These are phyloP conservation scores for Cyclopterus lumpus DNA, from an alignment of 2,797 vertebrate genomes.

Conservation along the genomic window DNA sequence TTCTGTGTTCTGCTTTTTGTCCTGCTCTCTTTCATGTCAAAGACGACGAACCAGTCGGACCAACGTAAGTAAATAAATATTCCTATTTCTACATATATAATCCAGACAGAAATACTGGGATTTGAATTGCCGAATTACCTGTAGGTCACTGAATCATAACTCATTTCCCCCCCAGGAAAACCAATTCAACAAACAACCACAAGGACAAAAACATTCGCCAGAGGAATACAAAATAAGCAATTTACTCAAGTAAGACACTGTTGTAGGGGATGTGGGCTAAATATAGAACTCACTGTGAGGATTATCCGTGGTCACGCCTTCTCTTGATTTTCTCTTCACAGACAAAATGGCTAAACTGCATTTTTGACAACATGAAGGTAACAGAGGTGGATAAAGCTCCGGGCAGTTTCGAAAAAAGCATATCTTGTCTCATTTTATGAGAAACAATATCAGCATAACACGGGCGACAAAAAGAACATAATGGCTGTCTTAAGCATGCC, in stretches of 20 bases:
- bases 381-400: conserved; percentile 73
- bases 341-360: conserved; percentile 79
- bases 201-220: conserved; percentile 99
- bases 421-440: conserved; percentile 84
- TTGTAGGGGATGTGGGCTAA: conserved; percentile 54
- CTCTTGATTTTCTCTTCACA: conserved; percentile 74
- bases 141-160: conserved; percentile 41
- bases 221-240: conserved; percentile 96
- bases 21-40: conserved; percentile 54
- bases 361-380: conserved; percentile 79
- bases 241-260: conserved; percentile 73
- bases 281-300: conserved; percentile 61
- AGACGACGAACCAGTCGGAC: conserved; percentile 97
- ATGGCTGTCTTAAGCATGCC: conserved; percentile 98
- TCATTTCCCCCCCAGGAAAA: conserved; percentile 88
- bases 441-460: conserved; percentile 86
- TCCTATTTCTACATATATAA: conserved; percentile 5
- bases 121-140: conserved; percentile 26
- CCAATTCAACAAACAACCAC: conserved; percentile 99
- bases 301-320: conserved; percentile 69
- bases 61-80: conserved; percentile 89
- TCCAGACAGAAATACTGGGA: conserved; percentile 4
- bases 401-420: conserved; percentile 78
- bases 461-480: conserved; percentile 86
- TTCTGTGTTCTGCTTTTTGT: conserved; percentile 63